Base-by-base conservation (phyloP, 2,797 vertebrate genomes). In the Carduelis carduelis region DNA sequence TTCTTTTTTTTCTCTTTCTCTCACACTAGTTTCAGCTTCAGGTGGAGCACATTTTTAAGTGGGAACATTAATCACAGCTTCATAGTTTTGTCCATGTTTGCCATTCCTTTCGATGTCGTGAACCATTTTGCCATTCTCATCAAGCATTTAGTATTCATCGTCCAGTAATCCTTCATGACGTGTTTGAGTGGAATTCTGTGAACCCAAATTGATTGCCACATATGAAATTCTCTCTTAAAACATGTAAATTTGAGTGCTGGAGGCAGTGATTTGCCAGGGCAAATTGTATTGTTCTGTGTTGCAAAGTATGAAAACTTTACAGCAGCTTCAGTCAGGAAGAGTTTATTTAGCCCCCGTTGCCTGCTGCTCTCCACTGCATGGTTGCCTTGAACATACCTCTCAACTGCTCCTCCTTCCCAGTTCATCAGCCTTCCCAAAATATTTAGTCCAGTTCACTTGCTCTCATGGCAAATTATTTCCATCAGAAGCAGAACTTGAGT, bases 271-370 rank as follows among this genome's bases (percentile, higher is more conserved):
- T 87, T 72, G n/a, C 46, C 68, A 93, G 96, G 69, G 75, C 39
- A 17, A 19, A n/a, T 89, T 97, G 55, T 81, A 60, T 85, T 96
- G 91, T 94, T 89, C 64, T 83, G 89, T 97, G 97, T 98, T 98
- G 97, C 98, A 98, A 98, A 98, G 97, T 97, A 97, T 97, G 97
- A 98, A 98, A 97, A 94, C 94, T 97, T 91, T 50, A 72, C 49
- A 86, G 52, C 92, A 87, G 71, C 83, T 93, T 94, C 34, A 28
- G 39, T 91, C 44, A 88, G 81, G 86, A 94, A 44, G 60, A 52
- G 69, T 90, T 95, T 39, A 89, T 81, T 94, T 90, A 95, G 91
- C 72, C 87, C 89, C 87, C 3, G 1, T 95, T 97, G 96, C 97
- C 96, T 97, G 92, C 88, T 96, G 94, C 69, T 87, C 97, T 94